phyloP scores from a whole-genome alignment of 2,797 vertebrate species.

The Hipposideros larvatus region DNA sequence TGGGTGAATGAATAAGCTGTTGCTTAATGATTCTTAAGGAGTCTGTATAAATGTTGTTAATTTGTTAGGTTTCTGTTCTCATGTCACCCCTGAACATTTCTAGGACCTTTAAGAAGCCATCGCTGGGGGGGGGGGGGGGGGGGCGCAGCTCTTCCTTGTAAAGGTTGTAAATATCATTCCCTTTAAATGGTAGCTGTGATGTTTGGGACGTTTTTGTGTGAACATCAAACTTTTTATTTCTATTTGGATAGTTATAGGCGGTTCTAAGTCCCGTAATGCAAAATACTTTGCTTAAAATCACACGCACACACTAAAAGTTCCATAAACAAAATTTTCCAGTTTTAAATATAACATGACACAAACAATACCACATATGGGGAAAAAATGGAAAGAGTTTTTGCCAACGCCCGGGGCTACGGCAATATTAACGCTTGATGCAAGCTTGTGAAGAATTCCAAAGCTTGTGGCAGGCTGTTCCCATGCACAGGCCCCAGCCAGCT shows the following conservation, averaged over 20 bases:
- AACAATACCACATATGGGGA: constrained; percentile 41
- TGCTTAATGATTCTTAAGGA: neutral
- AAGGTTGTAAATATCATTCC: neutral
- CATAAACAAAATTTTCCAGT: constrained; percentile 51
- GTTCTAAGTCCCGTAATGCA: constrained; percentile 29
- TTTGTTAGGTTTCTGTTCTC: neutral
- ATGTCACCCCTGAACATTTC: neutral
- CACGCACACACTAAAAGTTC: constrained; percentile 14
- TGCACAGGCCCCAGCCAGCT: neutral
- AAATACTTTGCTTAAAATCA: constrained; percentile 28
- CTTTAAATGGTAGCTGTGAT: neutral
- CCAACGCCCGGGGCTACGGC: constrained; percentile 48
- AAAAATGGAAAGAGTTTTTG: constrained; percentile 61
- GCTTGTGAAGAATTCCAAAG: constrained; percentile 47
- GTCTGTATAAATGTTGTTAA: neutral
- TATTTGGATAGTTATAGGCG: constrained; percentile 43
- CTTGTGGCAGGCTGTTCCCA: neutral
- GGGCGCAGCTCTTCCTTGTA: neutral
- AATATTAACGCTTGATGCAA: neutral
- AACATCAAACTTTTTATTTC: constrained; percentile 6
- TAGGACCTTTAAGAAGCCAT: neutral
- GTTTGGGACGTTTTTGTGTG: neutral
- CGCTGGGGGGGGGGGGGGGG: fast-evolving
- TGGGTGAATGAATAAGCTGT: neutral
- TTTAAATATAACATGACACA: constrained; percentile 56